Evolutionary conservation across 2,113 vertebrate species (phyloP).

Genomic region (Myxocyprinus asiaticus): DNA sequence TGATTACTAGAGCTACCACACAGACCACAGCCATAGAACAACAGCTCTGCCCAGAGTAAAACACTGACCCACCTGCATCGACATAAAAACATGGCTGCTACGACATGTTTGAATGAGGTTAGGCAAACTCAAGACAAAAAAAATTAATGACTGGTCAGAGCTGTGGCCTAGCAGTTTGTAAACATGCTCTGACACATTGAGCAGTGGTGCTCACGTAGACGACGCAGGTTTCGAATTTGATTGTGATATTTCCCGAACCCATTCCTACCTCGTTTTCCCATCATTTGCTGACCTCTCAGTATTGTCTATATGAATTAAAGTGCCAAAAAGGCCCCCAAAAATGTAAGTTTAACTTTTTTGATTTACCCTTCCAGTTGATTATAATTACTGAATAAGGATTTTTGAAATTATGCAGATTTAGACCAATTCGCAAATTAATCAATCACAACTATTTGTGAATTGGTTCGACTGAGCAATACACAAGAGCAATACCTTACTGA

Average conservation of each 20-base stretch:
- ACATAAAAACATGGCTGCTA: background rate
- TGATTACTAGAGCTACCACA: background rate
- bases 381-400: too few species aligned
- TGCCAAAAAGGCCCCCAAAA: too few species aligned
- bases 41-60: conserved; percentile 15
- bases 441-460: too few species aligned
- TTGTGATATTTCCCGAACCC: background rate
- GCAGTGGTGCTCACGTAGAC: background rate
- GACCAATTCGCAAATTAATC: too few species aligned
- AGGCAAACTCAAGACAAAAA: background rate
- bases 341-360: too few species aligned
- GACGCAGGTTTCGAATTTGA: background rate
- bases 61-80: conserved; percentile 1
- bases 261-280: background rate
- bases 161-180: background rate
- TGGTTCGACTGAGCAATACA: too few species aligned
- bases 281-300: too few species aligned
- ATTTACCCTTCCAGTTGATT: too few species aligned
- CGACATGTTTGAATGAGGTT: background rate
- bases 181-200: background rate
- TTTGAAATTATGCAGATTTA: too few species aligned
- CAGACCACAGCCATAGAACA: conserved; percentile 15
- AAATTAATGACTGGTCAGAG: too few species aligned
- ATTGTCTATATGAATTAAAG: too few species aligned
- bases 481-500: too few species aligned